Evolutionary conservation across 2,113 vertebrate genomes (phyloP).

Genomic region (Heterotis niloticus): DNA sequence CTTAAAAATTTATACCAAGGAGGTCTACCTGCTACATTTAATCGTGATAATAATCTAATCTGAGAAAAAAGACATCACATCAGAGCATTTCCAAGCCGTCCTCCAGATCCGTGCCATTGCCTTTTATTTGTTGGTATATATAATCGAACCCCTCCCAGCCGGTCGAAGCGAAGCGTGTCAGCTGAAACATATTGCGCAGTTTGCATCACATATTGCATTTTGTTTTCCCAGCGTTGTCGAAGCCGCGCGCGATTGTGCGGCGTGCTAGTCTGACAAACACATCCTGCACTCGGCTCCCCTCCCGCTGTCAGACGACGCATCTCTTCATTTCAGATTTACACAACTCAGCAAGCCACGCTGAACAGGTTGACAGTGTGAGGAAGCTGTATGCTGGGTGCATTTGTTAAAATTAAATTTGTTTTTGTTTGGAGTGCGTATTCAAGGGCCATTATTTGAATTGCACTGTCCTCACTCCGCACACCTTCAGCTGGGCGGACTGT

Average conservation of each 20-base stretch:
- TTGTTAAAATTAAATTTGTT: neutral
- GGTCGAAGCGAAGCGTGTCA: neutral
- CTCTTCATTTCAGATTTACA: neutral
- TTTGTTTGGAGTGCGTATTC: neutral
- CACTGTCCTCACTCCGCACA: too few relatives aligned
- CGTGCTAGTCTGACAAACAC: neutral
- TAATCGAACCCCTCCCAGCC: neutral
- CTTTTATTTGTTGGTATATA: neutral
- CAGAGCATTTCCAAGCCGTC: too few relatives aligned
- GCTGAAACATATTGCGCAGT: neutral
- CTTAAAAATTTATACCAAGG: too few relatives aligned
- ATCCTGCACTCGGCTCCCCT: too few relatives aligned
- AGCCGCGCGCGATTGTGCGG: neutral
- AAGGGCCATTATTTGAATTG: too few relatives aligned
- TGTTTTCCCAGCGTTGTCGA: neutral
- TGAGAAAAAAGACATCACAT: too few relatives aligned
- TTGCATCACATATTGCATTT: neutral
- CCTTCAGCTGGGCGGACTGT: too few relatives aligned
- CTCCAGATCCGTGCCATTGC: neutral
- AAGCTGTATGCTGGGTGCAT: neutral
- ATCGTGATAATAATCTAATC: too few relatives aligned
- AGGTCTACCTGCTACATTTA: too few relatives aligned
- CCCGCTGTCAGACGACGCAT: neutral
- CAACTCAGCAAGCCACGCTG: neutral
- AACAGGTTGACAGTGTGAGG: neutral